These are phyloP conservation scores for Drosophila kikkawai DNA, from an alignment of 1,140 invertebrate genomes.

Conservation along the genomic window DNA sequence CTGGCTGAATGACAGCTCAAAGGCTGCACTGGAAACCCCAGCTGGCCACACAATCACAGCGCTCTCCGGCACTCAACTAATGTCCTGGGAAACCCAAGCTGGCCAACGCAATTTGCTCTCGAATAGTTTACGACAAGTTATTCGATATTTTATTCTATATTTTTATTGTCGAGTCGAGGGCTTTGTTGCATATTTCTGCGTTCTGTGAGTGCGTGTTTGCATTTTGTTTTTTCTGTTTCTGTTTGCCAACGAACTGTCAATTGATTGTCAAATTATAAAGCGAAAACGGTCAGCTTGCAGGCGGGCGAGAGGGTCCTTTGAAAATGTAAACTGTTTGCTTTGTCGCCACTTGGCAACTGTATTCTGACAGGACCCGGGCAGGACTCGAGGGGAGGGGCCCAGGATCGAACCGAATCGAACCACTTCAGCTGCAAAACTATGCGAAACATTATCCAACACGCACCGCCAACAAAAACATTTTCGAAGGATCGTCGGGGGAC, in stretches of 20 bases:
- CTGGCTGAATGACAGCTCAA: conserved; percentile 12
- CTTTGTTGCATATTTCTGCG: conserved; percentile 69
- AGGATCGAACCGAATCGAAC: conserved; percentile 32
- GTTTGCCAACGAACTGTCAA: conserved; percentile 79
- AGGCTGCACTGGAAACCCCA: conserved; percentile 17
- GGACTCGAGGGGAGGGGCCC: conserved; percentile 4
- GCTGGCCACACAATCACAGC: conserved; percentile 12
- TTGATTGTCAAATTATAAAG: conserved; percentile 83
- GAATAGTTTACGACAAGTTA: conserved; percentile 59
- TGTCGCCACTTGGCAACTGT: conserved; percentile 68
- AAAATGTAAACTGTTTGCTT: conserved; percentile 73
- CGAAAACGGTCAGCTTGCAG: conserved; percentile 54
- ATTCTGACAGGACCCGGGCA: conserved; percentile 25
- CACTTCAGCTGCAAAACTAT: conserved; percentile 74
- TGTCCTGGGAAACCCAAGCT: conserved; percentile 44
- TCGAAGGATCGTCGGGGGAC: conserved; percentile 18
- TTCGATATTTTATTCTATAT: conserved; percentile 69
- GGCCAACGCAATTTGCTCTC: conserved; percentile 46
- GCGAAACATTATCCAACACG: conserved; percentile 76
- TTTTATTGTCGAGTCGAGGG: conserved; percentile 60
- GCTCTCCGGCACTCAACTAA: conserved; percentile 34
- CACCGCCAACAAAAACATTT: conserved; percentile 41
- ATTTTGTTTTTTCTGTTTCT: conserved; percentile 55
- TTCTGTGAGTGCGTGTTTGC: conserved; percentile 52
- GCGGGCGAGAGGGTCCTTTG: conserved; percentile 45